These are phyloP conservation scores for Onthophagus taurus DNA, from an alignment of 1,140 invertebrate species.

Conservation along the genomic window DNA sequence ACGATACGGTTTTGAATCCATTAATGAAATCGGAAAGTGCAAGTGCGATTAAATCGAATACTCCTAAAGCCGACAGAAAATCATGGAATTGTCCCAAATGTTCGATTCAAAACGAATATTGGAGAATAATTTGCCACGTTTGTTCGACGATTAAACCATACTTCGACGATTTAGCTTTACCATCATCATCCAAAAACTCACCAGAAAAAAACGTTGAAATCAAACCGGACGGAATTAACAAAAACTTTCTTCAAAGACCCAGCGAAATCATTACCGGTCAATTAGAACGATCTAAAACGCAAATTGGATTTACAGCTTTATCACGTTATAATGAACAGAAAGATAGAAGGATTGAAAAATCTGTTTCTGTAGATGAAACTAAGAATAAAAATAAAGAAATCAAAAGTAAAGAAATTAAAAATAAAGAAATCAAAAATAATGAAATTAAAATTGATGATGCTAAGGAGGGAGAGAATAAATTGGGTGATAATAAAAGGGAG, in stretches of 20 bases:
- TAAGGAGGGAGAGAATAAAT: conserved; percentile 14
- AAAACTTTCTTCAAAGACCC: not conserved
- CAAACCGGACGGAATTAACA: conserved; percentile 9
- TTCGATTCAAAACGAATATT: conserved; percentile 44
- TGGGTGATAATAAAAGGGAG: conserved; percentile 36
- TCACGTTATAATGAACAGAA: conserved; percentile 20
- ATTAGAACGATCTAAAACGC: conserved; percentile 33
- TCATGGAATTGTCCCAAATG: conserved; percentile 46
- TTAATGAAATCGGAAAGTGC: conserved; percentile 32
- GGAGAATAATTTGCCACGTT: conserved; percentile 47
- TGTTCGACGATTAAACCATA: conserved; percentile 40
- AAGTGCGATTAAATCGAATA: conserved; percentile 24
- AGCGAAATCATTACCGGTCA: conserved; percentile 14
- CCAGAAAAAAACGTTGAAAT: conserved; percentile 12
- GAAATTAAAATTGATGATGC: conserved; percentile 3
- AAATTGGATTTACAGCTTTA: conserved; percentile 32
- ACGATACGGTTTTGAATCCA: conserved; percentile 9
- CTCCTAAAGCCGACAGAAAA: conserved; percentile 29
- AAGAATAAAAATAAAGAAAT: no score
- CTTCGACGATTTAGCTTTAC: conserved; percentile 32
- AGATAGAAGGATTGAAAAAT: conserved; percentile 20
- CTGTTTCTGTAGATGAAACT: conserved; percentile 6
- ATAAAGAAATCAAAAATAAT: not conserved
- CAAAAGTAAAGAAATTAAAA: not conserved
- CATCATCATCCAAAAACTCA: conserved; percentile 9